Conservation (phyloP, 1,140 invertebrate genomes). For the Nebria ingens region DNA sequence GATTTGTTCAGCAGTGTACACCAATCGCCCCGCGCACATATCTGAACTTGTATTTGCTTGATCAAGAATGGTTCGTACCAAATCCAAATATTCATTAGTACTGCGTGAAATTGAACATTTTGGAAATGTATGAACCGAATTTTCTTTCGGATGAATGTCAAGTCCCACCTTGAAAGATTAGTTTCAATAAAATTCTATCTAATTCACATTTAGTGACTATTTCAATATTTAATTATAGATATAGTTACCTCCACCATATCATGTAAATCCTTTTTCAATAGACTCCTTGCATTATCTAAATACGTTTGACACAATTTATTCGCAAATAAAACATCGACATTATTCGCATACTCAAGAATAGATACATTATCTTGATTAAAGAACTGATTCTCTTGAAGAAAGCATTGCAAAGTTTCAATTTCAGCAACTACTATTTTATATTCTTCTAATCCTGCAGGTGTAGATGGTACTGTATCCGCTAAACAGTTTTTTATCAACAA, state of each 20-base stretch:
- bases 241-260: conserved; percentile 53
- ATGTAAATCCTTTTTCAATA: conserved; percentile 76
- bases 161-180: conserved; percentile 11
- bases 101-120: conserved; percentile 51
- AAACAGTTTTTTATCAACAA: conserved; percentile 64
- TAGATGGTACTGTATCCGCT: conserved; percentile 61
- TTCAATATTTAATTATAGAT: too few relatives aligned
- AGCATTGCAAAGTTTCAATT: conserved; percentile 55
- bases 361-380: conserved; percentile 39
- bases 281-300: conserved; percentile 52
- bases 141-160: conserved; percentile 18
- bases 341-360: conserved; percentile 56
- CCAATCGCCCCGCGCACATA: conserved; percentile 50
- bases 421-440: conserved; percentile 52
- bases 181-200: conserved; percentile 18
- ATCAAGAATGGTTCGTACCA: conserved; percentile 60
- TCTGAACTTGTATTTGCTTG: conserved; percentile 53
- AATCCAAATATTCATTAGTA: conserved; percentile 49
- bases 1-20: conserved; percentile 60
- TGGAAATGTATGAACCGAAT: conserved; percentile 33
- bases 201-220: not conserved
- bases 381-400: conserved; percentile 47
- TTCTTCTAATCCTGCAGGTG: conserved; percentile 52
- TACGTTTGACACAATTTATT: conserved; percentile 67
- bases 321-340: conserved; percentile 69